phyloP scores from a whole-genome alignment of 2,113 vertebrate genomes.

The Oncorhynchus masou region DNA sequence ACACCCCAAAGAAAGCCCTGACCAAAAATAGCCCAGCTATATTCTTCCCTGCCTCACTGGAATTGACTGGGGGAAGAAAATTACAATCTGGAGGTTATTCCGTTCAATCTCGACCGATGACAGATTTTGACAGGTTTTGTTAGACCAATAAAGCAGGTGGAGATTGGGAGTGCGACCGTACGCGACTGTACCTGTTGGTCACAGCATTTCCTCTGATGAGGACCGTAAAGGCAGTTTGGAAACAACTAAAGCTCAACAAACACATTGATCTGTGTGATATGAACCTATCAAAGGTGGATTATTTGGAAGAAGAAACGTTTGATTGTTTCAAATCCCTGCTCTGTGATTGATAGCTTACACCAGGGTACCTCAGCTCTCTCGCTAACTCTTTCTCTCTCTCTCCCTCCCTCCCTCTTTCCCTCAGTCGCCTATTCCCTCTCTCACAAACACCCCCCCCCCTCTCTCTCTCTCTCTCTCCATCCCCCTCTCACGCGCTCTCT shows the following conservation, averaged over 20 bases:
- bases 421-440: too few relatives aligned
- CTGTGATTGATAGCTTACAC: background rate
- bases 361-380: background rate
- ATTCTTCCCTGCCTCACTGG: background rate
- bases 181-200: background rate
- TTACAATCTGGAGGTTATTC: conserved; percentile 10
- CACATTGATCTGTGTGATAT: conserved; percentile 30
- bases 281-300: conserved; percentile 43
- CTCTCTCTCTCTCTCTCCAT: conserved; percentile 3
- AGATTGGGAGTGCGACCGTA: conserved; percentile 1
- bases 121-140: conserved; percentile 28
- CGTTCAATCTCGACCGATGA: conserved; percentile 15
- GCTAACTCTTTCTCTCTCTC: conserved; percentile 10
- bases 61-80: conserved; percentile 36
- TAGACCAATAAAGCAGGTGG: conserved; percentile 19
- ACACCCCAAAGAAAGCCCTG: background rate
- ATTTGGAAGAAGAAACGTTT: conserved; percentile 44
- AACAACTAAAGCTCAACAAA: background rate
- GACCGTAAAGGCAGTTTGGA: background rate
- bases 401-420: conserved; percentile 10
- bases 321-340: conserved; percentile 39
- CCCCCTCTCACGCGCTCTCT: conserved; percentile 8
- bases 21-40: conserved; percentile 31
- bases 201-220: background rate
- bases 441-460: conserved; percentile 8